Evolutionary conservation across 2,797 vertebrate genomes (phyloP), one percentile per base, ranked within the genome.

Genomic region (Oceanodroma leucorhoa): DNA sequence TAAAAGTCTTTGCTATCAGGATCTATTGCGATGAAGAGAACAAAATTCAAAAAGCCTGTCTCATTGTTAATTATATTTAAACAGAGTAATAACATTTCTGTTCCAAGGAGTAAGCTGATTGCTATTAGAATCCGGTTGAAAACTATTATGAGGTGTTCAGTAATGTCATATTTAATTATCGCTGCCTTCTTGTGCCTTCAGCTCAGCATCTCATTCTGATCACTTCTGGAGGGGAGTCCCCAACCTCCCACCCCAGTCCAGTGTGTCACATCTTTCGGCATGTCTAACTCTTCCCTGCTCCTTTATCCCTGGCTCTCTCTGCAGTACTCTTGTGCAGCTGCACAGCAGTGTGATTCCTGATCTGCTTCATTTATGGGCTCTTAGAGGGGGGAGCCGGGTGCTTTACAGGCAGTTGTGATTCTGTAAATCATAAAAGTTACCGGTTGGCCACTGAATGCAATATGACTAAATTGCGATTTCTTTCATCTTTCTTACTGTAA

Each of bases 311-410:
- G 40, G 23, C 15, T 46, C 6, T 60, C 34, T 29, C 20, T 26
- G 62, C 50, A 10, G 45, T n/a, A 17, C 29, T 50, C 22, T 3
- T 12, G 8, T 41, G 64, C 29, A 51, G 58, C 66, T 48, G 72
- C 29, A 19, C 46, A 9, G 14, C 20, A 7, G 46, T 7, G 46
- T 9, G 30, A 40, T 51, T 70, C 29, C 29, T 50, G 8, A 29
- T 60, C 50, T 54, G 30, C 23, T 54, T n/a, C 0, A 0, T 41
- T 48, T 32, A 11, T 5, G 20, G 53, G 14, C 45, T 19, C 36
- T 32, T 40, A 40, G 62, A 34, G 62, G 1, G 5, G 61, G 46
- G 23, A 58, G 55, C 32, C 0, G 0, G 12, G 5, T n/a, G 38
- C 58, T 73, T 66, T 46, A 10, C 53, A 34, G 83, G 67, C 60